phyloP scores from a whole-genome alignment of 1,140 invertebrate species.

The Cherax destructor region DNA sequence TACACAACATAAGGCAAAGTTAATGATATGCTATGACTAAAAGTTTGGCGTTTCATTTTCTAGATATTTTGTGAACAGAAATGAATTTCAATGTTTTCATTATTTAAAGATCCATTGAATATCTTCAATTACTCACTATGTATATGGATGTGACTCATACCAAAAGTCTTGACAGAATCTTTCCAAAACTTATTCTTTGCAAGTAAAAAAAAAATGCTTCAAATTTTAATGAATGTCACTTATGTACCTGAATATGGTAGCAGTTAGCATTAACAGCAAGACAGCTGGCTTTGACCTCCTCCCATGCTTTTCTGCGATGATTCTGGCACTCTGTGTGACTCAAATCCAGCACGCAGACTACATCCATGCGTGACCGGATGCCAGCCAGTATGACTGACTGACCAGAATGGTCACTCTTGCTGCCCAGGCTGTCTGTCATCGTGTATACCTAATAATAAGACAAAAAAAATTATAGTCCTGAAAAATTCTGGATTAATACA shows the following conservation, averaged over 20 bases:
- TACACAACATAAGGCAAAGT: too few relatives aligned
- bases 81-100: too few relatives aligned
- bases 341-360: slow-evolving; percentile 92
- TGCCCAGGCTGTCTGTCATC: slow-evolving; percentile 69
- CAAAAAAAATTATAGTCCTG: neutral
- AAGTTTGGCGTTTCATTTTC: too few relatives aligned
- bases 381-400: slow-evolving; percentile 63
- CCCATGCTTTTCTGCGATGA: slow-evolving; percentile 86
- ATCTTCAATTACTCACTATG: too few relatives aligned
- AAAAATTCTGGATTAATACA: neutral
- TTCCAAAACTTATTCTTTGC: too few relatives aligned
- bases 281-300: slow-evolving; percentile 89
- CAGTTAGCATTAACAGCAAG: slow-evolving; percentile 86
- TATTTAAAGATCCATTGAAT: too few relatives aligned
- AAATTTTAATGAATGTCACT: neutral
- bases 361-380: slow-evolving; percentile 82
- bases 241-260: slow-evolving; percentile 86
- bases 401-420: slow-evolving; percentile 69
- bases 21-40: too few relatives aligned
- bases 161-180: too few relatives aligned
- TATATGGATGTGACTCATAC: too few relatives aligned
- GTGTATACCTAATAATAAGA: slow-evolving; percentile 28
- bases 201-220: too few relatives aligned
- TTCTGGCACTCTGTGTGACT: slow-evolving; percentile 82
- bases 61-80: too few relatives aligned